phyloP scores from a whole-genome alignment of 2,888 invertebrate species.

The Apamea anceps region DNA sequence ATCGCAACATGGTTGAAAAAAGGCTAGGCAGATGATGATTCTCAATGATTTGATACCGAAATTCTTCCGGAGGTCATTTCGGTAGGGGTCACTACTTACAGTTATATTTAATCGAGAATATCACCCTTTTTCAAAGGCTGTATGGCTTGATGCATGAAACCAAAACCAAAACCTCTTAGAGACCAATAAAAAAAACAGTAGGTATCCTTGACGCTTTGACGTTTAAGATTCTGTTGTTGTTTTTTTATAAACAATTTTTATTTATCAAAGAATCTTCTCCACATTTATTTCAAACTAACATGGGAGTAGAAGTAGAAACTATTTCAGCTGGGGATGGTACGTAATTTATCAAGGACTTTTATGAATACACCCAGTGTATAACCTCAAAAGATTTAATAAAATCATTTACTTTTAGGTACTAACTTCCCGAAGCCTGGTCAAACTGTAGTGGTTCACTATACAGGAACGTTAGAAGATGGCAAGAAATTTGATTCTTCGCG shows the following conservation, averaged over 20 bases:
- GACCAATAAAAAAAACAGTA: background rate
- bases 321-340: conserved; percentile 85
- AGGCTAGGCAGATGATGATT: background rate
- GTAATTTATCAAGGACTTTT: conserved; percentile 36
- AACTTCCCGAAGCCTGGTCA: conserved; percentile 98
- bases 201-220: conserved; percentile 6
- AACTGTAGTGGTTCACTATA: conserved; percentile 99
- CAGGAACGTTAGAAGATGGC: conserved; percentile 96
- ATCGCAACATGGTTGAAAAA: background rate
- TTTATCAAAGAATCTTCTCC: background rate
- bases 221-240: conserved; percentile 40
- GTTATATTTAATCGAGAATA: background rate
- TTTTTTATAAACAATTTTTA: conserved; percentile 35
- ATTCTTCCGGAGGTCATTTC: background rate
- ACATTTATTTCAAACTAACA: conserved; percentile 56
- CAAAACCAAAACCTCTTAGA: too few relatives aligned
- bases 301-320: conserved; percentile 87
- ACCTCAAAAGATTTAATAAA: conserved; percentile 57
- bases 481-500: conserved; percentile 99
- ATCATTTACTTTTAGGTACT: conserved; percentile 90
- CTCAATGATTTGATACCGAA: background rate
- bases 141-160: background rate
- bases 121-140: background rate
- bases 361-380: conserved; percentile 48
- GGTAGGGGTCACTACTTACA: background rate